Evolutionary conservation across 2,888 invertebrate genomes (phyloP).

Genomic region (Panorpa germanica): DNA sequence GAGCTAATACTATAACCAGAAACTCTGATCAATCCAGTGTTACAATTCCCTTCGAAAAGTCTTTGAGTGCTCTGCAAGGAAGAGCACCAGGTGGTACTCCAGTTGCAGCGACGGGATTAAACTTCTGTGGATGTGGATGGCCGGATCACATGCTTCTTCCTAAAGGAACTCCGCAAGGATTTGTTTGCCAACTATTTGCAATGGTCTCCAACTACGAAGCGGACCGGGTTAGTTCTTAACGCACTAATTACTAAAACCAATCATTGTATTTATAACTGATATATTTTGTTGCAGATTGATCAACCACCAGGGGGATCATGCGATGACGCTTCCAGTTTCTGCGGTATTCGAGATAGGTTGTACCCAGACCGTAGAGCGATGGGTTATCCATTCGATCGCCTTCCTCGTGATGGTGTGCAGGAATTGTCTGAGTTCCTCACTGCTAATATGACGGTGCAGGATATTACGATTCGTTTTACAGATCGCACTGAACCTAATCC

Average conservation of each 20-base stretch:
- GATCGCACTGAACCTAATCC: conserved; percentile 29
- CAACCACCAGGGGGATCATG: too few relatives aligned
- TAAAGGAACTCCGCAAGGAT: conserved; percentile 27
- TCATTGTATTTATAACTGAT: too few relatives aligned
- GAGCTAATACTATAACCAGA: conserved; percentile 33
- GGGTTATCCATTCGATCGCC: conserved; percentile 39
- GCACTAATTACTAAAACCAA: too few relatives aligned
- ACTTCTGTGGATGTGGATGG: conserved; percentile 44
- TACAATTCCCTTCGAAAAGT: conserved; percentile 35
- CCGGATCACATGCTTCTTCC: conserved; percentile 37
- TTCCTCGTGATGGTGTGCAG: conserved; percentile 33
- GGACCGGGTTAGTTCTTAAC: conserved; percentile 26
- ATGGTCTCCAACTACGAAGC: conserved; percentile 30
- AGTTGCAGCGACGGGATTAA: conserved; percentile 22
- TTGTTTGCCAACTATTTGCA: conserved; percentile 25
- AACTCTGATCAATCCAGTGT: conserved; percentile 36
- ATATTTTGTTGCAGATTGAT: too few relatives aligned
- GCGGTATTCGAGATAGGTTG: conserved; percentile 42
- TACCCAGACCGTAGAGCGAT: conserved; percentile 48
- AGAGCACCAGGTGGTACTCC: too few relatives aligned
- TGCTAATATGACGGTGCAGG: conserved; percentile 48
- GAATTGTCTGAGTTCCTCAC: conserved; percentile 43
- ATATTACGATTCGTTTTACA: conserved; percentile 37
- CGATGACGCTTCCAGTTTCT: conserved; percentile 46
- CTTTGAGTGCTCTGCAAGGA: conserved; percentile 30